Evolutionary conservation across 2,113 vertebrate genomes (phyloP).

Genomic region (Meleagris gallopavo): DNA sequence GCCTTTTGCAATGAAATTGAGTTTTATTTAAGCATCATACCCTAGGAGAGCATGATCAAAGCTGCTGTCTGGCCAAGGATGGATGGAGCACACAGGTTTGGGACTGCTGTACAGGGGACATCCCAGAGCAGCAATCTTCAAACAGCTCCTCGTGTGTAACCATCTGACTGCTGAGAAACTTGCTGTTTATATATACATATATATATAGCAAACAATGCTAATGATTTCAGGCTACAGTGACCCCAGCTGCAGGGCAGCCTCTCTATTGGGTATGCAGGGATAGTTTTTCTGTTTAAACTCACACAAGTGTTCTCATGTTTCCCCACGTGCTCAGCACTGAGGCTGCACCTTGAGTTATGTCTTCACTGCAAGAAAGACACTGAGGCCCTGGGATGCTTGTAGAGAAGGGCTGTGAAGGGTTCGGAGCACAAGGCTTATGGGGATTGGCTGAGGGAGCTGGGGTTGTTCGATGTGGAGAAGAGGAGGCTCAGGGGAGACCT

Average conservation of each 20-base stretch:
- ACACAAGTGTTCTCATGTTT: neutral
- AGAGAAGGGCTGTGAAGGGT: neutral
- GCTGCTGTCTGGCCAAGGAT: neutral
- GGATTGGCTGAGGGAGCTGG: neutral
- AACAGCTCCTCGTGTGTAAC: neutral
- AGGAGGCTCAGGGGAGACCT: neutral
- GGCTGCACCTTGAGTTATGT: neutral
- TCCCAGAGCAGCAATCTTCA: neutral
- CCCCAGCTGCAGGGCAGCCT: neutral
- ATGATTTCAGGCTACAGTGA: neutral
- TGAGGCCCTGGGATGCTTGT: neutral
- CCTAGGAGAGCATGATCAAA: neutral
- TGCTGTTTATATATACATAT: neutral
- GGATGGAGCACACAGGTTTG: neutral
- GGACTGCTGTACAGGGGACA: neutral
- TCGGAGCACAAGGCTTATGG: neutral
- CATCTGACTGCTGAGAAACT: neutral
- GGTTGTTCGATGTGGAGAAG: neutral
- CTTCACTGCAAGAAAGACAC: neutral
- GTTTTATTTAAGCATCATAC: rapidly evolving
- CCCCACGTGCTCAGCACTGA: no score
- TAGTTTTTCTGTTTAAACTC: neutral
- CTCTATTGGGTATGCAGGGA: neutral
- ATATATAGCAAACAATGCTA: neutral
- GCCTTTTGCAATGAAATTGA: neutral